Percentiles rank a stretch among this genome's conserved stretches.
Evolutionary conservation across 2,797 vertebrate genomes (phyloP).

Genomic region (Microtus californicus): DNA sequence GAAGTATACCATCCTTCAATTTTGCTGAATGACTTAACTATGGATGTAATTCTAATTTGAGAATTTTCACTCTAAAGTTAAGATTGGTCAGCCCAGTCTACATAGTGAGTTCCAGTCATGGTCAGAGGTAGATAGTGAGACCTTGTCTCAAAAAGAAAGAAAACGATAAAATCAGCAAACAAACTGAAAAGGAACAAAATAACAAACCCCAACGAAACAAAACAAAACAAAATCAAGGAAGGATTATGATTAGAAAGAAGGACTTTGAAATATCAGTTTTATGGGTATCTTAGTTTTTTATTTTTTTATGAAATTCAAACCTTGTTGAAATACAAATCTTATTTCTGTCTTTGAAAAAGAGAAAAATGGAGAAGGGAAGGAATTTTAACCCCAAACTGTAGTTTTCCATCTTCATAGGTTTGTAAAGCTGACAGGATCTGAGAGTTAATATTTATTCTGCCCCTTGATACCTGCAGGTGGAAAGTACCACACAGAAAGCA

Average conservation of each 20-base stretch:
- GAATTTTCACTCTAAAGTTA: not conserved
- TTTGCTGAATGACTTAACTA: not conserved
- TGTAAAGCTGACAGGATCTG: conserved; percentile 40
- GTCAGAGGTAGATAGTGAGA: not conserved
- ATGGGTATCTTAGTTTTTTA: conserved; percentile 17
- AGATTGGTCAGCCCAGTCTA: not conserved
- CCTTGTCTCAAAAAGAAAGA: not conserved
- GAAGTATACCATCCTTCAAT: conserved; percentile 25
- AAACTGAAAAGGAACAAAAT: not conserved
- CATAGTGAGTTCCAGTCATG: not conserved
- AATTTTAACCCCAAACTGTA: conserved; percentile 40
- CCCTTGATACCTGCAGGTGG: conserved; percentile 73
- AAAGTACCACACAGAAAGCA: conserved; percentile 59
- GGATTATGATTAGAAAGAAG: not conserved
- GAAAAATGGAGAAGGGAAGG: conserved; percentile 25
- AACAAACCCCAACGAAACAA: not conserved
- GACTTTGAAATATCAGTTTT: not conserved
- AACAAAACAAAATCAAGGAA: not conserved
- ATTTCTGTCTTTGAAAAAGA: conserved; percentile 25
- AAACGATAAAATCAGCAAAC: not conserved
- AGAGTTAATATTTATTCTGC: conserved; percentile 80
- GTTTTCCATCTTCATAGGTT: conserved; percentile 40
- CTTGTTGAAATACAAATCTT: conserved; percentile 32
- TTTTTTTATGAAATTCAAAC: conserved; percentile 6
- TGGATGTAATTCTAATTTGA: conserved; percentile 13